These are phyloP conservation scores for Calephelis nemesis DNA, from an alignment of 1,140 invertebrate species.

Conservation along the genomic window DNA sequence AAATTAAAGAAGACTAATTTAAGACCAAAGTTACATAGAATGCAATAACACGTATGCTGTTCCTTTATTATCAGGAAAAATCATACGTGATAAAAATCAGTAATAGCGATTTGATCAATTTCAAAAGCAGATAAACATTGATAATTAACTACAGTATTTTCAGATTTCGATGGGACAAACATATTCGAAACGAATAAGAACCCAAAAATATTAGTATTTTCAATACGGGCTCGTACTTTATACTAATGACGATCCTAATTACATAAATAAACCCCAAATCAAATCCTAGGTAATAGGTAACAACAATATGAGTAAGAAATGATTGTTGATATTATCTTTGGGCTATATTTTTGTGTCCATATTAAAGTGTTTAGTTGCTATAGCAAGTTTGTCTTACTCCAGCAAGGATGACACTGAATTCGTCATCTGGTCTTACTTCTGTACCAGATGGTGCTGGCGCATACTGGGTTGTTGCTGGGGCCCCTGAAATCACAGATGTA, in stretches of 20 bases:
- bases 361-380: constrained; percentile 81
- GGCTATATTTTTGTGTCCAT: constrained; percentile 42
- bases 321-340: constrained; percentile 48
- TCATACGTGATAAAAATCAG: too few relatives aligned
- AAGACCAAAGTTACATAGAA: too few relatives aligned
- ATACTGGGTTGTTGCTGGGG: constrained; percentile 50
- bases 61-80: too few relatives aligned
- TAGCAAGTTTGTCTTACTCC: constrained; percentile 92
- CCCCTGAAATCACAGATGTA: constrained; percentile 61
- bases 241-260: constrained; percentile 3
- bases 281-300: constrained; percentile 15
- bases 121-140: too few relatives aligned
- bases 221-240: background rate
- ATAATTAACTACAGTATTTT: background rate
- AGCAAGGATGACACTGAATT: constrained; percentile 91
- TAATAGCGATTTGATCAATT: too few relatives aligned
- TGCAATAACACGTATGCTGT: too few relatives aligned
- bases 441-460: constrained; percentile 70
- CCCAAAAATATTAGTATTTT: too few relatives aligned
- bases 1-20: too few relatives aligned
- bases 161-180: background rate
- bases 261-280: constrained; percentile 12
- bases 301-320: constrained; percentile 29
- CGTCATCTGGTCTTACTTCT: constrained; percentile 85
- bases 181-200: too few relatives aligned